phyloP scores from a whole-genome alignment of 2,113 vertebrate species.

The Lichenostomus cassidix region DNA sequence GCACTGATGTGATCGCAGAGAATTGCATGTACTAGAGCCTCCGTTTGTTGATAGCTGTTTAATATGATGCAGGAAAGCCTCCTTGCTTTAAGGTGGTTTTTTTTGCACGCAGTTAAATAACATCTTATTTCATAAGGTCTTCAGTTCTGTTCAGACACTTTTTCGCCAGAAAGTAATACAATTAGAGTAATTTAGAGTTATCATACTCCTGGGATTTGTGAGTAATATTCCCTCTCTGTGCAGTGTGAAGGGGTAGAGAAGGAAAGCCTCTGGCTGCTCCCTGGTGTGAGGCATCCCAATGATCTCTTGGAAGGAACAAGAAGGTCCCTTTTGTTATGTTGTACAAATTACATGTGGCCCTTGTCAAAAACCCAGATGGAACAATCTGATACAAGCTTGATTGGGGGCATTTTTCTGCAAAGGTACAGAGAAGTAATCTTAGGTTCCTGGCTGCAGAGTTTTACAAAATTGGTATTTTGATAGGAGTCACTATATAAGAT shows the following conservation, averaged over 20 bases:
- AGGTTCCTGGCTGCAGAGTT: not conserved
- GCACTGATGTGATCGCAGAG: rapidly evolving
- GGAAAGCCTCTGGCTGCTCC: not conserved
- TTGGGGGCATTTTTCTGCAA: not conserved
- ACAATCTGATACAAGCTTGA: not conserved
- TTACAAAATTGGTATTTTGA: not conserved
- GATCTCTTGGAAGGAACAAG: not conserved
- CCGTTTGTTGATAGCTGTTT: rapidly evolving
- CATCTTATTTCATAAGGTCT: not conserved
- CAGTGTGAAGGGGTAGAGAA: not conserved
- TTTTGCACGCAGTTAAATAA: not conserved
- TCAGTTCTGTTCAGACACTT: not conserved
- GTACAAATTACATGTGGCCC: not conserved
- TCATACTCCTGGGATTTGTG: rapidly evolving
- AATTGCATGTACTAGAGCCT: rapidly evolving
- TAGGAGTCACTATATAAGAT: not conserved
- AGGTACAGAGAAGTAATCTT: not conserved
- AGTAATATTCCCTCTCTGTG: rapidly evolving
- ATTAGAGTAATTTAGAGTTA: not conserved
- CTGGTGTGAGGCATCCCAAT: too few species aligned
- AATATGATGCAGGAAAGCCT: not conserved
- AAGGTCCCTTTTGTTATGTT: rapidly evolving
- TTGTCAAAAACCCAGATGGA: not conserved
- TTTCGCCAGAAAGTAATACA: not conserved
- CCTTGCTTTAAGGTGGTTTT: not conserved